A percentile compares a stretch with the other conserved stretches of the same genome.
Conservation (phyloP, 2,888 invertebrate species). For the Sinohyriopsis cumingii region DNA sequence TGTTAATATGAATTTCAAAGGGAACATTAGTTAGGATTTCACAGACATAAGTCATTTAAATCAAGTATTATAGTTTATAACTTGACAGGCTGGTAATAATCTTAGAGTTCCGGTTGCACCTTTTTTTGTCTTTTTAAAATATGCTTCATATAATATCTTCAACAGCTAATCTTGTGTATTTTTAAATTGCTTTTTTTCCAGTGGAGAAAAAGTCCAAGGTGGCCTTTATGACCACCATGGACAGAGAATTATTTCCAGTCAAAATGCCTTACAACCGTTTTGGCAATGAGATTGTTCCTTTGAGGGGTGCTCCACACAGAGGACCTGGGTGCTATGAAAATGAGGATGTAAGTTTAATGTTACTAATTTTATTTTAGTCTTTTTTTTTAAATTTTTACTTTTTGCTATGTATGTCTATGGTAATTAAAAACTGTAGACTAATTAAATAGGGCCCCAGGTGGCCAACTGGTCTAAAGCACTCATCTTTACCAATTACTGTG, state of each 20-base stretch:
- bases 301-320: slow-evolving; percentile 67
- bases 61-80: no score
- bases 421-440: not conserved
- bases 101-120: no score
- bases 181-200: slow-evolving; percentile 25
- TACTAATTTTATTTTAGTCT: not conserved
- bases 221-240: slow-evolving; percentile 67
- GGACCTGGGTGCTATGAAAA: slow-evolving; percentile 71
- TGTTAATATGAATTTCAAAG: no score
- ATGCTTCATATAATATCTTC: no score
- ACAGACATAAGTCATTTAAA: no score
- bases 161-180: not conserved
- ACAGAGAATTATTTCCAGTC: slow-evolving; percentile 68
- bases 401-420: no score
- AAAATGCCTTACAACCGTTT: slow-evolving; percentile 68
- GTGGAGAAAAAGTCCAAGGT: slow-evolving; percentile 62
- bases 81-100: no score
- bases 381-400: not conserved
- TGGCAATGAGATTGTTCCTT: slow-evolving; percentile 68
- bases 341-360: slow-evolving; percentile 60
- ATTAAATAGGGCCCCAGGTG: no score
- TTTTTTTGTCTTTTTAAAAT: no score
- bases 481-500: no score
- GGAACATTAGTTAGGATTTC: no score
- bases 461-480: no score